phyloP scores from a whole-genome alignment of 2,797 vertebrate genomes.

The Sparidentex hasta region DNA sequence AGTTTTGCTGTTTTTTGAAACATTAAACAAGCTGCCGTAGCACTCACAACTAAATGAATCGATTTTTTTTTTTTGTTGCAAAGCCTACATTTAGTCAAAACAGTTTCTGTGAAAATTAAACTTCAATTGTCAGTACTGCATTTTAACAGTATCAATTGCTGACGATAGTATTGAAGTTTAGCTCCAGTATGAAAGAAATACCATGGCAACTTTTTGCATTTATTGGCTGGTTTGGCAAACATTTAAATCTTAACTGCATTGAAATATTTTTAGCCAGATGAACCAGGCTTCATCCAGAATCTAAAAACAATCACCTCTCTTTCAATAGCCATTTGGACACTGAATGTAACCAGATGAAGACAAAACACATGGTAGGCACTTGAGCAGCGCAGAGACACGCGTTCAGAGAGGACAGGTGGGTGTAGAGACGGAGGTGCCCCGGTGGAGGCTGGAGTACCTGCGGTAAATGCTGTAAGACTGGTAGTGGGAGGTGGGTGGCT shows the following conservation, averaged over 20 bases:
- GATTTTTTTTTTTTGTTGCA: neutral
- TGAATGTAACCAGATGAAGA: constrained; percentile 8
- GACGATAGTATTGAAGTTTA: neutral
- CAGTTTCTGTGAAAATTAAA: neutral
- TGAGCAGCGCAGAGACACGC: constrained; percentile 42
- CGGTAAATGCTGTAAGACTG: constrained; percentile 90
- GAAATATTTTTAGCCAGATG: neutral
- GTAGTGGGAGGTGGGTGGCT: constrained; percentile 86
- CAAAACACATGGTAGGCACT: constrained; percentile 9
- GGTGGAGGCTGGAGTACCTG: constrained; percentile 83
- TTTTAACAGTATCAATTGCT: neutral
- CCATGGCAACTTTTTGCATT: neutral
- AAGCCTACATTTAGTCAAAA: neutral
- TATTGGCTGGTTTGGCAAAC: neutral
- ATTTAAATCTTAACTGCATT: neutral
- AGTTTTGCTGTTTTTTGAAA: too few species aligned
- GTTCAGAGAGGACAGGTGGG: constrained; percentile 56
- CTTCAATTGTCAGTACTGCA: neutral
- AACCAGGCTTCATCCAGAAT: neutral
- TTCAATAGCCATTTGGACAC: neutral
- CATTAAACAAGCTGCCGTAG: too few species aligned
- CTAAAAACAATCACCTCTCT: neutral
- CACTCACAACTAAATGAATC: neutral
- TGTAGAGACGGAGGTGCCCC: constrained; percentile 44
- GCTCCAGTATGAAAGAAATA: neutral